These are phyloP conservation scores for Strigamia transsilvanica DNA, from an alignment of 2,888 invertebrate genomes.

Conservation along the genomic window DNA sequence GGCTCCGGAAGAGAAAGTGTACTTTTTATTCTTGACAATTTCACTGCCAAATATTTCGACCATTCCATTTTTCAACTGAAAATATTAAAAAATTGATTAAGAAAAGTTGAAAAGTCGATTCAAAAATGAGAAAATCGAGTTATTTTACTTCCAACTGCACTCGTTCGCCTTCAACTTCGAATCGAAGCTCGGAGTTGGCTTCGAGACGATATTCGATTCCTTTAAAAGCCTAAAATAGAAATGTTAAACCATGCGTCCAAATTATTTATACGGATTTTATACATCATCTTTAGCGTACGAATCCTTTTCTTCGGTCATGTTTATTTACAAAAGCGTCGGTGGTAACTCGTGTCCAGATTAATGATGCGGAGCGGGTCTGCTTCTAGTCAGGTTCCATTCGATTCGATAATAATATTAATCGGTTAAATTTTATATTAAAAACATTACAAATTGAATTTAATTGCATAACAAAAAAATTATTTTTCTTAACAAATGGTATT, in stretches of 20 bases:
- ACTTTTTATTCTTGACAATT: constrained; percentile 88
- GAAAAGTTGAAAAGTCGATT: constrained; percentile 55
- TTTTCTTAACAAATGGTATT: no score
- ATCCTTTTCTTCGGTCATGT: constrained; percentile 37
- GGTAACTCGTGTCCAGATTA: background rate
- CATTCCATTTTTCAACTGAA: constrained; percentile 82
- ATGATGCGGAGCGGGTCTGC: no score
- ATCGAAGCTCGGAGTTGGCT: constrained; percentile 87
- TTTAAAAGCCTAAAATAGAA: constrained; percentile 50
- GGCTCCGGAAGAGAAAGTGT: constrained; percentile 86
- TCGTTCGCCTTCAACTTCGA: constrained; percentile 90
- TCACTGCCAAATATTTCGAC: constrained; percentile 98
- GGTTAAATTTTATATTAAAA: no score
- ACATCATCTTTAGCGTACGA: constrained; percentile 26
- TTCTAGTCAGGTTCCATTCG: no score
- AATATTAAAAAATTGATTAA: no score
- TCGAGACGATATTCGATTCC: constrained; percentile 80
- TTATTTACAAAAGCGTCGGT: background rate
- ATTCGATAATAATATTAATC: no score
- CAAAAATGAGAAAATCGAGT: background rate
- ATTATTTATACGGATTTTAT: background rate
- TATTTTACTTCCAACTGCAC: constrained; percentile 76
- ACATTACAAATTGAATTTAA: no score
- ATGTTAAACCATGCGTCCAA: no score
- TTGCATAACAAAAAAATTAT: no score